Conservation (phyloP, 1,140 invertebrate species). For the Ectropis grisescens region DNA sequence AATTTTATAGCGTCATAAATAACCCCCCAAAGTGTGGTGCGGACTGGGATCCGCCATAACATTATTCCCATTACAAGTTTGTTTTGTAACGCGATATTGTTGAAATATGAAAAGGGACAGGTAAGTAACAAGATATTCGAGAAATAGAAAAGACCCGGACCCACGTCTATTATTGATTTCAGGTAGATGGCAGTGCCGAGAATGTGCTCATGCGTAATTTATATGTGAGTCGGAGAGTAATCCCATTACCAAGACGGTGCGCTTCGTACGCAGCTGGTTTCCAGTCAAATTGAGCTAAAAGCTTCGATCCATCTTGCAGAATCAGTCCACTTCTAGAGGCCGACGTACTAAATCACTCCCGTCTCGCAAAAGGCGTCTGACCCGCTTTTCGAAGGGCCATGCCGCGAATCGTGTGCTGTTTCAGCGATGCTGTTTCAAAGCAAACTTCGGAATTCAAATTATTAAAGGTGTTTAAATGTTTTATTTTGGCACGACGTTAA, state of each 20-base stretch:
- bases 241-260: slow-evolving; percentile 23
- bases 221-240: slow-evolving; percentile 20
- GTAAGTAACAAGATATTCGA: too few species aligned
- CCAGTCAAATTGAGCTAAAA: slow-evolving; percentile 48
- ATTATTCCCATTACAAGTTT: too few species aligned
- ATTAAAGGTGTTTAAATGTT: slow-evolving; percentile 52
- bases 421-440: slow-evolving; percentile 15
- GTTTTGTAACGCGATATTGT: too few species aligned
- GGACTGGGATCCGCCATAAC: too few species aligned
- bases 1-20: too few species aligned
- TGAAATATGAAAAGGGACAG: too few species aligned
- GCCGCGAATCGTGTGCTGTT: slow-evolving; percentile 17
- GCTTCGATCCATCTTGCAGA: slow-evolving; percentile 49
- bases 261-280: slow-evolving; percentile 34
- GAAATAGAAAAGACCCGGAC: slow-evolving; percentile 2
- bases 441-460: slow-evolving; percentile 34
- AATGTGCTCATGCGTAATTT: slow-evolving; percentile 20
- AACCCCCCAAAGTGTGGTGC: too few species aligned
- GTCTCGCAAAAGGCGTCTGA: slow-evolving; percentile 26
- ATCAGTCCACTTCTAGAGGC: slow-evolving; percentile 41
- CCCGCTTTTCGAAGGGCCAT: slow-evolving; percentile 30
- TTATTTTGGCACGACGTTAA: slow-evolving; percentile 55
- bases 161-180: slow-evolving; percentile 14
- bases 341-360: slow-evolving; percentile 39
- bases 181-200: slow-evolving; percentile 9